Evolutionary conservation across 1,140 invertebrate species (phyloP).

Genomic region (Augochlora pura): DNA sequence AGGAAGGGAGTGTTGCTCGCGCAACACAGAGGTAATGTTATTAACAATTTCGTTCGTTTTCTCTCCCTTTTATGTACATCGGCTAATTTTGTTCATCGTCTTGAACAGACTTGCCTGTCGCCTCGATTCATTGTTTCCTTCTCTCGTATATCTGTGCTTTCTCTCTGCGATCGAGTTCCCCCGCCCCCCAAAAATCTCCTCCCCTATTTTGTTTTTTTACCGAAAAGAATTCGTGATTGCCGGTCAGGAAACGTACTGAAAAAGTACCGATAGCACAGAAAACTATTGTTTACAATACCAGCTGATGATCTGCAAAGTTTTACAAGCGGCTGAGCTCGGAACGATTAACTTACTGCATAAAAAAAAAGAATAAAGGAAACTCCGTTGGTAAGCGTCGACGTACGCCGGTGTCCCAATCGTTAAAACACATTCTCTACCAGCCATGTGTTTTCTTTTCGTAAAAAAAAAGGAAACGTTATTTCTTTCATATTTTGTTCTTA

Average conservation of each 20-base stretch:
- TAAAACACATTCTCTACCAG: no score
- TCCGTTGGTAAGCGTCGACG: not conserved
- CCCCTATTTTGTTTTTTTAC: not conserved
- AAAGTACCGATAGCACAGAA: not conserved
- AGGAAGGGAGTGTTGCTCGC: slow-evolving; percentile 45
- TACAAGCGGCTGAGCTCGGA: slow-evolving; percentile 8
- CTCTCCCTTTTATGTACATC: slow-evolving; percentile 24
- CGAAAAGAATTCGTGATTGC: no score
- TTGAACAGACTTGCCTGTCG: slow-evolving; percentile 24
- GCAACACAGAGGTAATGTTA: slow-evolving; percentile 49
- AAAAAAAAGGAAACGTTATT: no score
- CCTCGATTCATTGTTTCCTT: not conserved
- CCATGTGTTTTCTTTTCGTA: no score
- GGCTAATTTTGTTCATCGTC: not conserved
- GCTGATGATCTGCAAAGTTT: slow-evolving; percentile 10
- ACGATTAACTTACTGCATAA: slow-evolving; percentile 37
- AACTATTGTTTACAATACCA: not conserved
- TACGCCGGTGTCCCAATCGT: not conserved
- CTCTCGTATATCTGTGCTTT: no score
- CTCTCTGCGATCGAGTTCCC: not conserved
- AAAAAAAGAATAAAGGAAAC: slow-evolving; percentile 2
- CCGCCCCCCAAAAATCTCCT: not conserved
- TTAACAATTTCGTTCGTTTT: slow-evolving; percentile 41
- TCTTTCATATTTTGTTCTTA: no score
- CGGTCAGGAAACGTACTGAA: not conserved